phyloP scores from a whole-genome alignment of 2,113 vertebrate genomes.

The Xyrauchen texanus region DNA sequence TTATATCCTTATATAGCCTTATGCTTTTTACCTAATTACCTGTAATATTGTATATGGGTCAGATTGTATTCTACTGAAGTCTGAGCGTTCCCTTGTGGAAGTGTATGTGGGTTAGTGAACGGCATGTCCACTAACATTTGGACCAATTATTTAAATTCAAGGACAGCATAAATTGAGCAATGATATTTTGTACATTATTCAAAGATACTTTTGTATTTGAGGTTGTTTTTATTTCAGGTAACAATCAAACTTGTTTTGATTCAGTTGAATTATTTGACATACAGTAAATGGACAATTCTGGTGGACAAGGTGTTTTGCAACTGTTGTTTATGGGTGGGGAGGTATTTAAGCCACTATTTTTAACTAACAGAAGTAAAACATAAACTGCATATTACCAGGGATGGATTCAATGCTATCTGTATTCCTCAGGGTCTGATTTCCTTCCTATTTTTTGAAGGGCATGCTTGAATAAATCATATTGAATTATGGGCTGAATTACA shows the following conservation, averaged over 20 bases:
- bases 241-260: too few species aligned
- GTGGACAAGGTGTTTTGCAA: not conserved
- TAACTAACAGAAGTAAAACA: not conserved
- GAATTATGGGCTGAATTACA: not conserved
- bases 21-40: not conserved
- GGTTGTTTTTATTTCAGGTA: too few species aligned
- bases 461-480: not conserved
- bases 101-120: not conserved
- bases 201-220: too few species aligned
- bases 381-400: conserved; percentile 3
- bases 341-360: not conserved
- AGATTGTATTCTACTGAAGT: not conserved
- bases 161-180: too few species aligned
- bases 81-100: conserved; percentile 43
- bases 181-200: too few species aligned
- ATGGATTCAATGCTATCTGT: not conserved
- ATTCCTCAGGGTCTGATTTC: conserved; percentile 2
- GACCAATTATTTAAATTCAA: too few species aligned
- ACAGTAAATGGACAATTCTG: too few species aligned
- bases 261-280: too few species aligned
- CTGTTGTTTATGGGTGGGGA: not conserved
- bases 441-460: not conserved
- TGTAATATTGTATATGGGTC: not conserved
- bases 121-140: too few species aligned
- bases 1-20: too few species aligned